Evolutionary conservation across 2,797 vertebrate genomes (phyloP).

Genomic region (Lepilemur septentrionalis): DNA sequence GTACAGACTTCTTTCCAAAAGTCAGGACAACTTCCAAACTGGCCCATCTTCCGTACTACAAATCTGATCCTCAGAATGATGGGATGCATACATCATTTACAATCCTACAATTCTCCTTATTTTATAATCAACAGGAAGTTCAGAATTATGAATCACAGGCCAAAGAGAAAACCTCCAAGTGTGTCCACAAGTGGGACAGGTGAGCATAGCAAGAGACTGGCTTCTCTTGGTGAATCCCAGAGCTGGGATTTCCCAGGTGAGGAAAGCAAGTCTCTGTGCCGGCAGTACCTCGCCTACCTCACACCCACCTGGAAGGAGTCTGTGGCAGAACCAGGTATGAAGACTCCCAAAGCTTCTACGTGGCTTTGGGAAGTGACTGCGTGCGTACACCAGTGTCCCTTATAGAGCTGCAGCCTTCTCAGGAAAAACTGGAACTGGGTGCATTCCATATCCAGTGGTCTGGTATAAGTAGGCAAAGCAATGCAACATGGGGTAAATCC

Average conservation of each 20-base stretch:
- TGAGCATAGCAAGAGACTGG: neutral
- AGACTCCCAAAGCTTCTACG: neutral
- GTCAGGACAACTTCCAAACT: neutral
- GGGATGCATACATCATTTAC: neutral
- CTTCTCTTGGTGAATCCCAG: neutral
- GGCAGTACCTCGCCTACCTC: neutral
- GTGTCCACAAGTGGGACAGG: neutral
- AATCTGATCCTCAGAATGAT: neutral
- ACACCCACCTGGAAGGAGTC: too few species aligned
- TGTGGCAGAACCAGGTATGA: neutral
- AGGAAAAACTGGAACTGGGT: neutral
- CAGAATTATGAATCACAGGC: neutral
- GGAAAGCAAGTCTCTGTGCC: accelerated
- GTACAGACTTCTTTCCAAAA: neutral
- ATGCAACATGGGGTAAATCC: neutral
- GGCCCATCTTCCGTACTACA: neutral
- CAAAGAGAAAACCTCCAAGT: neutral
- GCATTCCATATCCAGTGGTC: neutral
- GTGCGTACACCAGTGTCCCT: neutral
- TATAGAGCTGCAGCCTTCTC: neutral
- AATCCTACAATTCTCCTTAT: neutral
- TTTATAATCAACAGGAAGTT: neutral
- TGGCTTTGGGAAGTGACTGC: neutral
- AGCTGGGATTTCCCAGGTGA: neutral
- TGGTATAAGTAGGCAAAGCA: neutral